Evolutionary conservation across 2,113 vertebrate genomes (phyloP).

Genomic region (Oreocharis arfaki): DNA sequence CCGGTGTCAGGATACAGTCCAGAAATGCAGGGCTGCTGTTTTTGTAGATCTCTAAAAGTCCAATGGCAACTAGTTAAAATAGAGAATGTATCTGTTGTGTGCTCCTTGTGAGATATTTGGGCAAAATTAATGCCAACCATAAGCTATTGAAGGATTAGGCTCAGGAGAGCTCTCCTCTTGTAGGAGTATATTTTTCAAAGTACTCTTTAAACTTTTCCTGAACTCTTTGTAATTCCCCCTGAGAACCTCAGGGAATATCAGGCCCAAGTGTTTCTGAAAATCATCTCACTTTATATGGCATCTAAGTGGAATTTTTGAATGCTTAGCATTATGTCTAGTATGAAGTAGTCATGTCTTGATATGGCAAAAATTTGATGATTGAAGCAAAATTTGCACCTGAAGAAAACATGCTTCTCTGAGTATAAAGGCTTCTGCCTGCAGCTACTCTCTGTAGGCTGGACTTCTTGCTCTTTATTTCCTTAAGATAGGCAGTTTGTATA

Average conservation of each 20-base stretch:
- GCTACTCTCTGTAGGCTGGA: neutral
- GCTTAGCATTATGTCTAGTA: neutral
- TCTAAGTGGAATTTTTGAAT: neutral
- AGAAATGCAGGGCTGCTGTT: neutral
- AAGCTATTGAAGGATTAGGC: neutral
- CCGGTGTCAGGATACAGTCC: neutral
- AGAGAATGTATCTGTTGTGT: neutral
- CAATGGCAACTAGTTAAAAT: neutral
- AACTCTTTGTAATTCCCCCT: neutral
- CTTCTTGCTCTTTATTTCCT: neutral
- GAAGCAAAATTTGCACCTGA: neutral
- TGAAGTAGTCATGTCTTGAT: neutral
- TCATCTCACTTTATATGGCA: neutral
- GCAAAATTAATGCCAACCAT: neutral
- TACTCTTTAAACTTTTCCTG: neutral
- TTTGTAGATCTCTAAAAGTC: neutral
- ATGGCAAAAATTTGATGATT: neutral
- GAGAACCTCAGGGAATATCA: neutral
- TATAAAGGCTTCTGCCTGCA: neutral
- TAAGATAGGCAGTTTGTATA: neutral
- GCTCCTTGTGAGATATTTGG: neutral
- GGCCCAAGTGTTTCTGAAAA: neutral
- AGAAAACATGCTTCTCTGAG: neutral
- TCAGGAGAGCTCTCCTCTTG: neutral
- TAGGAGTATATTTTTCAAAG: neutral